These are phyloP conservation scores for Callaeas wilsoni DNA, from an alignment of 2,113 vertebrate genomes.

Conservation along the genomic window DNA sequence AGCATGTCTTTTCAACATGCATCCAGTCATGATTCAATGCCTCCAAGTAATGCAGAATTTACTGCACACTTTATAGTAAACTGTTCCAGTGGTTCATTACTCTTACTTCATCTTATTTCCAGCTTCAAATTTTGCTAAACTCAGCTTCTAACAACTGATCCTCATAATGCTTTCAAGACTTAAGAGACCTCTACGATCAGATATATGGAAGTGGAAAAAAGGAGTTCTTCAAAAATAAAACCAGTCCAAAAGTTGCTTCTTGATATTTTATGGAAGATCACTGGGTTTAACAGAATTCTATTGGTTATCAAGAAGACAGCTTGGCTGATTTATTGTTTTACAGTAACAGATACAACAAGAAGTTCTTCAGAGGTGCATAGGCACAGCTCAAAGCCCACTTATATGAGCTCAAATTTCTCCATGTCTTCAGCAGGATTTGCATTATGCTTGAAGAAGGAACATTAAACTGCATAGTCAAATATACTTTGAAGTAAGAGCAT, in stretches of 20 bases:
- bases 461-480: not conserved
- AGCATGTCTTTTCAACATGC: not conserved
- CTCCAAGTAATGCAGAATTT: constrained; percentile 19
- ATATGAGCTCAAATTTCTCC: not conserved
- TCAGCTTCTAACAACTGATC: not conserved
- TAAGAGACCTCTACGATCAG: not conserved
- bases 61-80: not conserved
- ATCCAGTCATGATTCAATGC: not conserved
- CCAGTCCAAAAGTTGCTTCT: not conserved
- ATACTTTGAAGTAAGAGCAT: not conserved
- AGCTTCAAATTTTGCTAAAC: not conserved
- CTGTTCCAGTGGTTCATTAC: not conserved
- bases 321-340: not conserved
- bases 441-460: not conserved
- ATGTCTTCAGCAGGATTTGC: not conserved
- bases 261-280: not conserved
- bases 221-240: not conserved
- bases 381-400: not conserved
- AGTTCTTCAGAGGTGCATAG: not conserved
- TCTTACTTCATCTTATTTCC: not conserved
- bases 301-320: not conserved
- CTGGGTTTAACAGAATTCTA: not conserved
- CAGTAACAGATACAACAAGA: not conserved
- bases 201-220: not conserved
- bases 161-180: not conserved